These are phyloP conservation scores for Barypeithes pellucidus DNA, from an alignment of 2,888 invertebrate genomes.

Conservation along the genomic window DNA sequence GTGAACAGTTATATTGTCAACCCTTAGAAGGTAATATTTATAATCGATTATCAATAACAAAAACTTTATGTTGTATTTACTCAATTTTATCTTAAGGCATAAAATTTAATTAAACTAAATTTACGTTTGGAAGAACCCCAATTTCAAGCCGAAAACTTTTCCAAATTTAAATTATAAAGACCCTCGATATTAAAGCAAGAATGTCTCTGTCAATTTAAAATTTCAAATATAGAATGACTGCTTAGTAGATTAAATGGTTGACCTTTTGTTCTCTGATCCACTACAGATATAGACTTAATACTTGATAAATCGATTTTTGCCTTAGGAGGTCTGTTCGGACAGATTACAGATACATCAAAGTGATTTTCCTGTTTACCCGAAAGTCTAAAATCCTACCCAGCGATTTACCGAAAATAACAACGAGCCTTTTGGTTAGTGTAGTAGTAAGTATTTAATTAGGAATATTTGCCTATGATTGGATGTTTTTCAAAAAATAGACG, in stretches of 20 bases:
- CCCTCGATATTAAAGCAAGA: constrained; percentile 6
- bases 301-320: constrained; percentile 44
- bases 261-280: constrained; percentile 34
- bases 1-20: too few relatives aligned
- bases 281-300: constrained; percentile 46
- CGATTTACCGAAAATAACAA: constrained; percentile 36
- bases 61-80: not conserved
- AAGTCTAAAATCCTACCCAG: constrained; percentile 23
- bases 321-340: constrained; percentile 43
- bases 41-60: not conserved
- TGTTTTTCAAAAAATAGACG: too few relatives aligned
- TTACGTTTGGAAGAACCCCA: not conserved
- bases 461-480: not conserved
- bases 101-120: not conserved
- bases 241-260: constrained; percentile 32
- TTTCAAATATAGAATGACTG: constrained; percentile 24
- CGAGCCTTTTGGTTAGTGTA: not conserved
- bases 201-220: constrained; percentile 3
- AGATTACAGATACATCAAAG: constrained; percentile 45
- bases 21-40: too few relatives aligned
- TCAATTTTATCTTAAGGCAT: not conserved
- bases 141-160: not conserved
- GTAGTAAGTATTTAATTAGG: constrained; percentile 6
- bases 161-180: constrained; percentile 19
- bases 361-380: constrained; percentile 42